These are phyloP conservation scores for Spondyliosoma cantharus DNA, from an alignment of 2,797 vertebrate genomes.

Conservation along the genomic window DNA sequence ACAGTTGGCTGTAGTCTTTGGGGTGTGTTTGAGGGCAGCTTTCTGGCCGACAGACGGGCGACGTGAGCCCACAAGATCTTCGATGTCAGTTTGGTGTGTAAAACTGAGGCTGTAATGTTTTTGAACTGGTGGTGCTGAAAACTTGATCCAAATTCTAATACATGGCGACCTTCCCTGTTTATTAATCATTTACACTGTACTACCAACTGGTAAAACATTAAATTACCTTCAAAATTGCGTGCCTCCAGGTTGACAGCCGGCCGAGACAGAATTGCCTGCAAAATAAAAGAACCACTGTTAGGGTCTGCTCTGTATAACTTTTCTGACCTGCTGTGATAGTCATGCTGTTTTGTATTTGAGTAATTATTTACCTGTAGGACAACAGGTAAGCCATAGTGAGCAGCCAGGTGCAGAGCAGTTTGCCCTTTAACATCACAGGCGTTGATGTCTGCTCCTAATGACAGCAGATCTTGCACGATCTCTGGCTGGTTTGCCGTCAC, in stretches of 20 bases:
- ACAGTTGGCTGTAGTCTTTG: no score
- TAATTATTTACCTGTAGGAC: conserved; percentile 85
- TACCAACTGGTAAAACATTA: background rate
- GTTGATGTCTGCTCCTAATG: conserved; percentile 87
- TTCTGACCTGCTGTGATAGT: background rate
- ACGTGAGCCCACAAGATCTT: no score
- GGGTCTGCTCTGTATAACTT: background rate
- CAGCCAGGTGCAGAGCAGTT: conserved; percentile 89
- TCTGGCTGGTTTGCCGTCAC: conserved; percentile 91
- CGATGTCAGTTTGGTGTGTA: no score
- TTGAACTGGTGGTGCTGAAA: background rate
- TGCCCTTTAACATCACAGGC: conserved; percentile 90
- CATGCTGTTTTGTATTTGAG: background rate
- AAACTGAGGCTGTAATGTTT: background rate
- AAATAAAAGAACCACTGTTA: conserved; percentile 26
- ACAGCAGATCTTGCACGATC: conserved; percentile 90
- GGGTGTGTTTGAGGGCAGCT: no score
- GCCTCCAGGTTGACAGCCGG: conserved; percentile 85
- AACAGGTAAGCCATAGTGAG: conserved; percentile 87
- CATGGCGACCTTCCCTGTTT: background rate
- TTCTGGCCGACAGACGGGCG: no score
- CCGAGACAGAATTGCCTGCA: conserved; percentile 79
- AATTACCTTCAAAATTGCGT: conserved; percentile 91
- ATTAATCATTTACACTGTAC: background rate
- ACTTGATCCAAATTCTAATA: background rate